Evolutionary conservation across 2,797 vertebrate species (phyloP).

Genomic region (Trachurus trachurus): DNA sequence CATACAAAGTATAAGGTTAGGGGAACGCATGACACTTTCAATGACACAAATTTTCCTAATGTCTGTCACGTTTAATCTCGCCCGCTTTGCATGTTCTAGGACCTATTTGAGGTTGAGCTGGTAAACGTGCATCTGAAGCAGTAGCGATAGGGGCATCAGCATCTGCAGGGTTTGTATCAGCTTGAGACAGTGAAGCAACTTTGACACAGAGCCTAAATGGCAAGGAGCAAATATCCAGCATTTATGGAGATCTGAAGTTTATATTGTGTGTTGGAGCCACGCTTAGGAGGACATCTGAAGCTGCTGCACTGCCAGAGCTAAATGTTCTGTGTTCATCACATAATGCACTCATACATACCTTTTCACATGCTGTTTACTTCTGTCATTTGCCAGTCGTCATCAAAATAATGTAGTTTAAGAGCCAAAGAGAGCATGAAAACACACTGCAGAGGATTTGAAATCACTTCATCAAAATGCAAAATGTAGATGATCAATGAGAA

Average conservation of each 20-base stretch:
- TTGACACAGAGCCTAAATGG: conserved; percentile 46
- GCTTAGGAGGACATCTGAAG: conserved; percentile 17
- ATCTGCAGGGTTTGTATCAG: conserved; percentile 43
- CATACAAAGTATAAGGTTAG: conserved; percentile 56
- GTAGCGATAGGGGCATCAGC: conserved; percentile 44
- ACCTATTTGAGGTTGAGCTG: conserved; percentile 23
- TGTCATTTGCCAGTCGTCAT: not conserved
- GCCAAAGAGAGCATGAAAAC: not conserved
- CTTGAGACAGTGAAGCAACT: conserved; percentile 25
- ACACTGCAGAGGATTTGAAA: not conserved
- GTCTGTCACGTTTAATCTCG: conserved; percentile 69
- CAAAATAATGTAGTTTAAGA: not conserved
- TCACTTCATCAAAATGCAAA: not conserved
- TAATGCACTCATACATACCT: not conserved
- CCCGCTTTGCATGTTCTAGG: conserved; percentile 8
- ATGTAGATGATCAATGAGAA: not conserved
- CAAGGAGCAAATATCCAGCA: conserved; percentile 42
- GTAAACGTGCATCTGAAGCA: conserved; percentile 38
- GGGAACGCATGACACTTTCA: conserved; percentile 60
- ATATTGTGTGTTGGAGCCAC: conserved; percentile 9
- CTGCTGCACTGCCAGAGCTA: conserved; percentile 10
- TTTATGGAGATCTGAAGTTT: conserved; percentile 46
- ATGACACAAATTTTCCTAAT: conserved; percentile 44
- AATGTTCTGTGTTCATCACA: conserved; percentile 7
- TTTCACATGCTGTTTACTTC: not conserved